Conservation (phyloP, 2,888 invertebrate genomes). For the Fragum whitleyi region DNA sequence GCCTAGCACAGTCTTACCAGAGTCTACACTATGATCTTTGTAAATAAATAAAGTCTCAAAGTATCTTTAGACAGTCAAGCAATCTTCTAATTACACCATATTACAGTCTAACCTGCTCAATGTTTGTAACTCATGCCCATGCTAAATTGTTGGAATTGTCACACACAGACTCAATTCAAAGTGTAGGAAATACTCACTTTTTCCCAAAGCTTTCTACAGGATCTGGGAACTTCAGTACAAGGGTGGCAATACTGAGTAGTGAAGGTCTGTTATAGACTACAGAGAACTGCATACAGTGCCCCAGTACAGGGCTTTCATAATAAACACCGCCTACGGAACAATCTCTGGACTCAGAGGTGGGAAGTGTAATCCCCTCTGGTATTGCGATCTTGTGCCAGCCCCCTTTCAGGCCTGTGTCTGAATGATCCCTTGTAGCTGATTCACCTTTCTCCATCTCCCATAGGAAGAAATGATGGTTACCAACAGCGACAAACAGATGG, state of each 20-base stretch:
- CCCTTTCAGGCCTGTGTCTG: conserved; percentile 73
- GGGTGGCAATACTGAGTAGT: conserved; percentile 75
- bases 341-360: conserved; percentile 69
- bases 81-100: no score
- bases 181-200: conserved; percentile 55
- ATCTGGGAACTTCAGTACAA: conserved; percentile 76
- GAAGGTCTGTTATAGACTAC: conserved; percentile 72
- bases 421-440: conserved; percentile 64
- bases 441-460: conserved; percentile 78
- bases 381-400: conserved; percentile 76
- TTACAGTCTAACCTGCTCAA: no score
- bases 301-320: conserved; percentile 75
- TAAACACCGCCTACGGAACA: conserved; percentile 74
- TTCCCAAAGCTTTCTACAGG: conserved; percentile 54
- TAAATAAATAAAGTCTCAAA: no score
- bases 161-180: no score
- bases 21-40: no score
- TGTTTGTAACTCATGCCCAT: no score
- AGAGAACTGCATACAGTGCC: conserved; percentile 77
- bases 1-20: no score
- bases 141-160: no score
- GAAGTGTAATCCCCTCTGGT: conserved; percentile 73
- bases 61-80: no score
- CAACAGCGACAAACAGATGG: conserved; percentile 75
- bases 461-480: conserved; percentile 71